Evolutionary conservation across 2,113 vertebrate genomes (phyloP).

Genomic region (Geococcyx californianus): DNA sequence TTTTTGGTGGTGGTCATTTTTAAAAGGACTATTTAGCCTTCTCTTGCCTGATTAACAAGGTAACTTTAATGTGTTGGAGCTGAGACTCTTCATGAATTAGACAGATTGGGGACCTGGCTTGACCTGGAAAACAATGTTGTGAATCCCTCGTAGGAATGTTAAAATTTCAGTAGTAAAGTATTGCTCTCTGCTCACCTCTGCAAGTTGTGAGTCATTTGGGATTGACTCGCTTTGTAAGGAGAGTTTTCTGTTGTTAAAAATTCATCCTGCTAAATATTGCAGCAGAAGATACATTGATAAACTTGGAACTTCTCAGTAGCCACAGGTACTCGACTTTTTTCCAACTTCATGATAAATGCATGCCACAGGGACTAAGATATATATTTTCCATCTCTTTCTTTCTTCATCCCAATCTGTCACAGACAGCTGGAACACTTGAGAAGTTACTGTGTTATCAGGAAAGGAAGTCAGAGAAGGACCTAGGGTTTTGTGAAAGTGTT

Average conservation of each 20-base stretch:
- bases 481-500: background rate
- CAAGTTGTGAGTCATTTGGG: background rate
- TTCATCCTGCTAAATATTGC: slow-evolving; percentile 40
- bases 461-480: background rate
- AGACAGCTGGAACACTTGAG: background rate
- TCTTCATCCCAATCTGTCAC: background rate
- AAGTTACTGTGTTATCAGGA: rapidly evolving
- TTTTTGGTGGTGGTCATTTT: background rate
- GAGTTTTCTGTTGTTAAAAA: slow-evolving; percentile 15
- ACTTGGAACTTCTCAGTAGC: background rate
- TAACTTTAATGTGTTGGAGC: background rate
- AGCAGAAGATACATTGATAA: background rate
- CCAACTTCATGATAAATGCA: background rate
- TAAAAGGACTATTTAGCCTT: background rate
- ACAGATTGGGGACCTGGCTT: background rate
- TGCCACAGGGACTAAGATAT: background rate
- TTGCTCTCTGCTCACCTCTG: slow-evolving; percentile 25
- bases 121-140: slow-evolving; percentile 29
- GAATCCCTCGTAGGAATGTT: background rate
- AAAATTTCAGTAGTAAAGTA: slow-evolving; percentile 29
- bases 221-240: background rate
- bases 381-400: background rate
- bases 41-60: background rate
- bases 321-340: background rate
- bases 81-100: background rate